These are phyloP conservation scores for Dicranocentrus wangi DNA, from an alignment of 2,888 invertebrate species.

Conservation along the genomic window DNA sequence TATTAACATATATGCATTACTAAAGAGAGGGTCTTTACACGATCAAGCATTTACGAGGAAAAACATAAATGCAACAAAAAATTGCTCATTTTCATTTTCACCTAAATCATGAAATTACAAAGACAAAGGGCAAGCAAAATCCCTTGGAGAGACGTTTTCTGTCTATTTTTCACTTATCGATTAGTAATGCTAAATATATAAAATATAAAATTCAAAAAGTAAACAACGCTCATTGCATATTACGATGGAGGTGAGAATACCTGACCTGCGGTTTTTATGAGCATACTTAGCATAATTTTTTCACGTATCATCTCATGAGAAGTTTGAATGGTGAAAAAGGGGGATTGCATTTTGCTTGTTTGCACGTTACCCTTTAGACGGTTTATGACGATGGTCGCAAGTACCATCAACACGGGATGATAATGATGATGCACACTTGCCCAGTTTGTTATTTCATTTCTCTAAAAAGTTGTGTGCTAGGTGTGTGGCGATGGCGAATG, in stretches of 20 bases:
- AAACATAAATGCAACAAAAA: not conserved
- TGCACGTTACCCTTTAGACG: too few relatives aligned
- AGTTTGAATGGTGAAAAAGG: not conserved
- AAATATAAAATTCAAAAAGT: not conserved
- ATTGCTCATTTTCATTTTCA: not conserved
- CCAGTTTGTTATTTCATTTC: not conserved
- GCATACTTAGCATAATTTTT: constrained; percentile 5
- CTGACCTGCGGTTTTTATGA: constrained; percentile 16
- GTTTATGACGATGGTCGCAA: not conserved
- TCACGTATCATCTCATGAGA: not conserved
- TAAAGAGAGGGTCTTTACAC: too few relatives aligned
- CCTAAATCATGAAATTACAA: constrained; percentile 15
- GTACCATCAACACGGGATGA: not conserved
- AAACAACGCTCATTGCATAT: too few relatives aligned
- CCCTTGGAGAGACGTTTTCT: not conserved
- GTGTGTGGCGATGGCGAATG: constrained; percentile 36
- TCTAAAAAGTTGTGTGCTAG: too few relatives aligned
- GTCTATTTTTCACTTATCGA: constrained; percentile 3
- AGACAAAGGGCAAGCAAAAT: not conserved
- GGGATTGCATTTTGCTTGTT: too few relatives aligned
- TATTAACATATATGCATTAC: too few relatives aligned
- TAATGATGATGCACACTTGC: not conserved
- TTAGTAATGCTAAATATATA: not conserved
- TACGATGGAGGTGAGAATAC: not conserved
- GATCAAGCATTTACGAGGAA: not conserved